These are phyloP conservation scores for Cheilosia variabilis DNA, from an alignment of 2,888 invertebrate species.

Conservation along the genomic window DNA sequence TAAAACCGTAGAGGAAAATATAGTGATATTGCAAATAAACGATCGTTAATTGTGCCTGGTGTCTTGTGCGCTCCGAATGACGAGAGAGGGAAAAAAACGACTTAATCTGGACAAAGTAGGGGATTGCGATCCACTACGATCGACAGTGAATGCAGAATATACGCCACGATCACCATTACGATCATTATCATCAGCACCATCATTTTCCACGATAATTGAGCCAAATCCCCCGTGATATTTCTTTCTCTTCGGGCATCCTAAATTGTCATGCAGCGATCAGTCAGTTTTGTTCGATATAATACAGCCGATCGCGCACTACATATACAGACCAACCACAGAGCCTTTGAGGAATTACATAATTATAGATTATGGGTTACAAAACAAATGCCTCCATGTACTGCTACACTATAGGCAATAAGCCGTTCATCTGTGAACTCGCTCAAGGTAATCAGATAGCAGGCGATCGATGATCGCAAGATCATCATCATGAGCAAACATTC, in stretches of 20 bases:
- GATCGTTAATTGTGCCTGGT: constrained; percentile 22
- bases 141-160: constrained; percentile 33
- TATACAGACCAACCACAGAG: constrained; percentile 80
- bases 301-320: constrained; percentile 56
- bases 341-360: constrained; percentile 82
- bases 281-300: constrained; percentile 16
- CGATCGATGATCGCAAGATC: constrained; percentile 60
- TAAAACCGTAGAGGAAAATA: constrained; percentile 31
- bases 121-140: constrained; percentile 11
- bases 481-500: constrained; percentile 67
- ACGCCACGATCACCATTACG: constrained; percentile 40
- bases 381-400: constrained; percentile 21
- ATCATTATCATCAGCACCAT: constrained; percentile 37
- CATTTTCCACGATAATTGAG: constrained; percentile 54
- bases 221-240: constrained; percentile 39
- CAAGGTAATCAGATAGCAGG: constrained; percentile 38
- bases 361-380: constrained; percentile 78
- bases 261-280: constrained; percentile 61
- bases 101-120: constrained; percentile 37
- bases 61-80: constrained; percentile 1
- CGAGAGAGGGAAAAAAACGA: constrained; percentile 15
- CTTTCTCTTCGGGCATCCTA: constrained; percentile 24
- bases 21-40: constrained; percentile 38
- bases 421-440: constrained; percentile 39
- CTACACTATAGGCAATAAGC: constrained; percentile 28